Conservation (phyloP, 2,113 vertebrate species). For the Oncorhynchus mykiss region DNA sequence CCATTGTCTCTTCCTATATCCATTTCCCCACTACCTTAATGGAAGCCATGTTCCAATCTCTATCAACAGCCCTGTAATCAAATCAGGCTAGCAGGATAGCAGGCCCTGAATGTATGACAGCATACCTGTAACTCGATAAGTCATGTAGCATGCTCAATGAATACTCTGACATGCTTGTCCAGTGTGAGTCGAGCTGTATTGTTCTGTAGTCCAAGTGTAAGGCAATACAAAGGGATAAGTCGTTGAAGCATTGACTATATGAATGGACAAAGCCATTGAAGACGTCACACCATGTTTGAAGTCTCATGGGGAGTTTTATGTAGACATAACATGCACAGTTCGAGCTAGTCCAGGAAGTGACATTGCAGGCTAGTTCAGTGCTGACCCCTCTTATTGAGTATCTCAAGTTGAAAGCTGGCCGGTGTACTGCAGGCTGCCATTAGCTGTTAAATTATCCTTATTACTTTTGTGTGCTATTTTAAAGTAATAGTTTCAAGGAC, state of each 20-base stretch:
- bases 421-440: too few relatives aligned
- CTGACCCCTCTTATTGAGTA: too few relatives aligned
- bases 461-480: too few relatives aligned
- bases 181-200: not conserved
- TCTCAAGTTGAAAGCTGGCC: too few relatives aligned
- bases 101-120: not conserved
- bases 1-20: not conserved
- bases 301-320: too few relatives aligned
- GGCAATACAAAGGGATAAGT: not conserved
- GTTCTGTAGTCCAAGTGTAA: conserved; percentile 12
- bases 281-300: too few relatives aligned
- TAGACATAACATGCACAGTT: too few relatives aligned
- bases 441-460: too few relatives aligned
- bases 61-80: not conserved
- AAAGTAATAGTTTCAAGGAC: too few relatives aligned
- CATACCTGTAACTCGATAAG: conserved; percentile 4
- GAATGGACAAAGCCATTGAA: too few relatives aligned
- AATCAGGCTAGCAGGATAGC: not conserved
- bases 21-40: not conserved
- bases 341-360: too few relatives aligned
- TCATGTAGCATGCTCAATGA: not conserved
- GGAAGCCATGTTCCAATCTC: conserved; percentile 3
- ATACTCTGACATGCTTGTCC: not conserved
- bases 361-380: too few relatives aligned
- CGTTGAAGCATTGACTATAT: not conserved